A percentile compares a stretch with the other conserved stretches of the same genome.
Evolutionary conservation across 2,888 invertebrate genomes (phyloP).

Genomic region (Hartigia nigra): DNA sequence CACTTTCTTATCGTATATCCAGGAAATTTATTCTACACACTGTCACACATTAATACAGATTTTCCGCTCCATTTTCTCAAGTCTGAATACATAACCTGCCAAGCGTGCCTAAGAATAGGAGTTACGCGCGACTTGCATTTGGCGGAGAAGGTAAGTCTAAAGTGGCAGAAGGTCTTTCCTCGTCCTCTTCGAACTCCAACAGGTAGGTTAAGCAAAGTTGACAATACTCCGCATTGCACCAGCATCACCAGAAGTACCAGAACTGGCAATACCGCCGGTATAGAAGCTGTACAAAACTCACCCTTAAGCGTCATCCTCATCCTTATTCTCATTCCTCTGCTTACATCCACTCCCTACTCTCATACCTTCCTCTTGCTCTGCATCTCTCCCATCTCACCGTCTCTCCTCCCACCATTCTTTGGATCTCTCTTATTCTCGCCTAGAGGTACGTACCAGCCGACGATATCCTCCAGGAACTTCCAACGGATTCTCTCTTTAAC

Average conservation of each 20-base stretch:
- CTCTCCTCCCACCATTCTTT: neutral
- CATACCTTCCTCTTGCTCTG: neutral
- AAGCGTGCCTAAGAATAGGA: neutral
- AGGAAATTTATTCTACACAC: neutral
- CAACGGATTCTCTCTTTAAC: neutral
- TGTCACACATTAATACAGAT: neutral
- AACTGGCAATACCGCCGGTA: neutral
- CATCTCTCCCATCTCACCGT: neutral
- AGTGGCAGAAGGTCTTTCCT: neutral
- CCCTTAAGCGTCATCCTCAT: neutral
- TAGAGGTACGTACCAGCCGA: neutral
- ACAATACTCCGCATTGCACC: slow-evolving; percentile 53
- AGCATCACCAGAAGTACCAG: slow-evolving; percentile 16
- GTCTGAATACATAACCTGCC: neutral
- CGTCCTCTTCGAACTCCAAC: slow-evolving; percentile 42
- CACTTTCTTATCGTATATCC: neutral
- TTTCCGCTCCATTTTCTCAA: neutral
- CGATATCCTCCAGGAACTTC: neutral
- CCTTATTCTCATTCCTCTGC: neutral
- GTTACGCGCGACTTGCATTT: neutral
- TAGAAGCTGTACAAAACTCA: neutral
- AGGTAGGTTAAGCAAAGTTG: slow-evolving; percentile 51
- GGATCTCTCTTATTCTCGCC: neutral
- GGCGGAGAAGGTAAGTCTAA: neutral
- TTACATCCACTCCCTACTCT: neutral